phyloP scores from a whole-genome alignment of 2,888 invertebrate genomes.

The Cantharis rustica region DNA sequence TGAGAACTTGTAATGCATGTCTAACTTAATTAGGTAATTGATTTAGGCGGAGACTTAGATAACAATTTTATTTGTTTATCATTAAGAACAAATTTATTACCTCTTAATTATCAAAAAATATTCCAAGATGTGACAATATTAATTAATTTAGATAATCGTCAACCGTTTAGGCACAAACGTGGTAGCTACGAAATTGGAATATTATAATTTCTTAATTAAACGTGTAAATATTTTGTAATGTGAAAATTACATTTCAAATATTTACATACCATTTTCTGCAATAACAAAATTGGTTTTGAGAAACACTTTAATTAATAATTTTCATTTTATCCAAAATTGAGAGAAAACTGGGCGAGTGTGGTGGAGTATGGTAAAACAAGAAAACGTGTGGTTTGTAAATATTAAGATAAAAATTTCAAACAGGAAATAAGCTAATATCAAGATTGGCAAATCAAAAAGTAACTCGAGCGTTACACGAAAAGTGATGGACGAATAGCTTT shows the following conservation, averaged over 20 bases:
- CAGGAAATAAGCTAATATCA: slow-evolving; percentile 13
- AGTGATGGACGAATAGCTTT: slow-evolving; percentile 23
- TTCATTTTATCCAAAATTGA: neutral
- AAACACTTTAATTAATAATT: neutral
- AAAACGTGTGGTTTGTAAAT: neutral
- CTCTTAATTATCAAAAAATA: neutral
- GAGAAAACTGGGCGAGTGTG: neutral
- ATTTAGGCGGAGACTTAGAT: neutral
- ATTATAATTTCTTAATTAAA: neutral
- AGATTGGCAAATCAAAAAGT: slow-evolving; percentile 29
- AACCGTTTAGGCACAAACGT: neutral
- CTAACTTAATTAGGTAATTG: neutral
- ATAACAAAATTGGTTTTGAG: neutral
- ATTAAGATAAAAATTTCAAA: neutral
- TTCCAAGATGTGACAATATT: neutral
- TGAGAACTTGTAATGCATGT: neutral
- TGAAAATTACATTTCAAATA: neutral
- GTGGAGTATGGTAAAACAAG: neutral
- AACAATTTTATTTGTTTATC: neutral
- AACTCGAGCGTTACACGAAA: slow-evolving; percentile 20
- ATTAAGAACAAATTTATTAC: neutral
- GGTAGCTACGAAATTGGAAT: neutral
- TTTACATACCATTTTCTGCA: neutral
- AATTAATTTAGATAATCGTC: neutral
- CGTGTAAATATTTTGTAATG: neutral